Conservation (phyloP, 2,113 vertebrate genomes). For the Etheostoma cragini region DNA sequence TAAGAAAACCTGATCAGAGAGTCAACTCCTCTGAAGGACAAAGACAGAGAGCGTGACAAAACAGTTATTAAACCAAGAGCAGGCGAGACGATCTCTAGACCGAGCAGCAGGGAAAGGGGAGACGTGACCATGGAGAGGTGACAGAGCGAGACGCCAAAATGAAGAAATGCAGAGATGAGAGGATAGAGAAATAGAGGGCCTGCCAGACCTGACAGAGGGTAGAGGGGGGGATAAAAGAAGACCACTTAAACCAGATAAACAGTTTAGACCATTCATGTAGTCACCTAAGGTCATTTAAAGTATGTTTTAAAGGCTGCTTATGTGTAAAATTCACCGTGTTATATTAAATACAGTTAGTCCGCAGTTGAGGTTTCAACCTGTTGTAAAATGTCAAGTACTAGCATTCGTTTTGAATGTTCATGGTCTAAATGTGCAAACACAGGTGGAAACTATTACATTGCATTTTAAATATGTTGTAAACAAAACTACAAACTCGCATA, state of each 20-base stretch:
- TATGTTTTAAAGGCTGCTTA: background rate
- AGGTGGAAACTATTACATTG: background rate
- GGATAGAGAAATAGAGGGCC: conserved; percentile 63
- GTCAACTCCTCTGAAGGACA: conserved; percentile 75
- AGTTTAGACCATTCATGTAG: conserved; percentile 12
- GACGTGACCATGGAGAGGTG: conserved; percentile 71
- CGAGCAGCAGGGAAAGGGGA: conserved; percentile 52
- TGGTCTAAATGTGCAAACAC: conserved; percentile 12
- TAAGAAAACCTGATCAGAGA: conserved; percentile 62
- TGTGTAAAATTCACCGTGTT: background rate
- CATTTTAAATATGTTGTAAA: background rate
- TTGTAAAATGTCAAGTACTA: background rate
- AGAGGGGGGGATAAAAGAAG: conserved; percentile 21
- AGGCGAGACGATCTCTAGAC: conserved; percentile 69
- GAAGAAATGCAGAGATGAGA: conserved; percentile 74
- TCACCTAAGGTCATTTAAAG: background rate
- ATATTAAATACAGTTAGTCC: background rate
- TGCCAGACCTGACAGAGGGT: conserved; percentile 45
- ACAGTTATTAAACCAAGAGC: conserved; percentile 70
- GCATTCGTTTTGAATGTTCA: background rate
- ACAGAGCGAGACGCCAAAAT: conserved; percentile 68
- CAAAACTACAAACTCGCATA: conserved; percentile 21
- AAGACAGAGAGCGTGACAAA: conserved; percentile 75
- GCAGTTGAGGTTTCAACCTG: background rate
- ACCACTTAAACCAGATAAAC: conserved; percentile 49